Base-by-base conservation (phyloP, 2,888 invertebrate genomes). In the Calephelis perditalis region DNA sequence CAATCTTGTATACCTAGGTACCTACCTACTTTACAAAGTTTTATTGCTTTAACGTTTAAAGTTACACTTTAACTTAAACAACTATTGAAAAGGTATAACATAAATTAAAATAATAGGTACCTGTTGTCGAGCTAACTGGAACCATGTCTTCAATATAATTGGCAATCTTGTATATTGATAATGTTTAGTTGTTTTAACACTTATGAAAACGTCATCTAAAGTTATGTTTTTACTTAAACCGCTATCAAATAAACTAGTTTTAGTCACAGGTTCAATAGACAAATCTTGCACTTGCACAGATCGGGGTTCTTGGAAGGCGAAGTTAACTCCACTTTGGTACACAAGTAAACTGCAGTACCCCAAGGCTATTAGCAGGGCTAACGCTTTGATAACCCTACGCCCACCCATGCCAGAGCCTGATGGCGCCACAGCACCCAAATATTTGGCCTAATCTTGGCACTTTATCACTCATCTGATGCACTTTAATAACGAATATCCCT, bases 131-230 rank as follows among this genome's bases (percentile, higher is more conserved):
- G 98, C 98, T 77, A 97, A 91, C 83, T 96, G 96, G 83, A 97
- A 98, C 99, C 99, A 99, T 65, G 99, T 99, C 87, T 96, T 95
- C 81, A 98, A 92, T 76, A 99, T 96, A 67, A 97, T 93, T 60
- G 95, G 95, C 76, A 99, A 84, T 73, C 99, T 93, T 59, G 94
- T 94, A 69, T 93, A 91, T 82, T 98, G 97, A 88, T 96, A 97
- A 86, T 94, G 94, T 81, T 94, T 94, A 62, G 98, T 96, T 66
- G 98, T 98, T 91, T 99, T 99, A 61, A 99, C 97, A 91, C 97
- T 97, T 82, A 98, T 96, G 87, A 98, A 98, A 76, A 98, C 92
- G 88, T 98, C 97, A 86, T 96, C 93, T 72, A 97, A 88, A 71
- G 92, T 93, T 69, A 95, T 94, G 68, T 94, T 92, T 68, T 87